phyloP scores from a whole-genome alignment of 2,113 vertebrate genomes.

The Laterallus jamaicensis region DNA sequence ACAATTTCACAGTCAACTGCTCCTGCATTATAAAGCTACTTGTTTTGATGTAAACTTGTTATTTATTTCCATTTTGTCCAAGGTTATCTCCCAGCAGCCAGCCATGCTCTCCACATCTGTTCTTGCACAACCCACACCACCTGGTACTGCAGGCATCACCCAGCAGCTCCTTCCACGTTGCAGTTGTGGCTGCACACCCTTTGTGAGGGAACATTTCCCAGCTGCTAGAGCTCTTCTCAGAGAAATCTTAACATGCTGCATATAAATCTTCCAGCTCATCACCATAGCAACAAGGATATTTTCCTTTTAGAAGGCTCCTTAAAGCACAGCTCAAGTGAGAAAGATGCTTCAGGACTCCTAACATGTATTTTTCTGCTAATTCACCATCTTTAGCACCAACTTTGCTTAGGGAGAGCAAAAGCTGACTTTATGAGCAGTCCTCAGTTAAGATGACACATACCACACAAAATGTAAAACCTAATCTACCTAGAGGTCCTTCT shows the following conservation, averaged over 20 bases:
- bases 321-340: background rate
- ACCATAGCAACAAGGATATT: background rate
- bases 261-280: background rate
- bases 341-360: background rate
- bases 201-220: background rate
- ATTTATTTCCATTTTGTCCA: background rate
- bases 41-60: slow-evolving; percentile 40
- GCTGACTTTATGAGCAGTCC: background rate
- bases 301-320: background rate
- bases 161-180: background rate
- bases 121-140: background rate
- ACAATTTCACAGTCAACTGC: background rate
- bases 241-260: background rate
- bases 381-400: background rate
- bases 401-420: background rate
- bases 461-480: background rate
- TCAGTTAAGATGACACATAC: background rate
- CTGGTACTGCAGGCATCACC: background rate
- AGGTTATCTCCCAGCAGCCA: background rate
- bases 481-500: background rate
- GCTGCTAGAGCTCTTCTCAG: background rate
- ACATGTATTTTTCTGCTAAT: background rate
- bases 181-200: background rate
- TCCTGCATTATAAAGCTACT: background rate
- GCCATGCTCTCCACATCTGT: background rate